phyloP scores from a whole-genome alignment of 2,888 invertebrate species.

The Eustalomyia histrio region DNA sequence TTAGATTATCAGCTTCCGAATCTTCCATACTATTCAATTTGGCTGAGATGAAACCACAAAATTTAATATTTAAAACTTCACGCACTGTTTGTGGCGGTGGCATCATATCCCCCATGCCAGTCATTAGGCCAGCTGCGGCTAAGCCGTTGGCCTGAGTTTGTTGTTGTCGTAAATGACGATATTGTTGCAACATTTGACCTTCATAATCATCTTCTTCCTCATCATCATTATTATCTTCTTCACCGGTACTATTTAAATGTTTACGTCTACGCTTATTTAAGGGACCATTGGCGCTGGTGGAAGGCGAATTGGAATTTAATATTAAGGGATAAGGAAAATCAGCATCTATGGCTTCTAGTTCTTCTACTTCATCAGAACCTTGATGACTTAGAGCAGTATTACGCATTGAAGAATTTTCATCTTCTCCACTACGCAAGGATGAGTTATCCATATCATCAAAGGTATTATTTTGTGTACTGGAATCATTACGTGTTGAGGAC shows the following conservation, averaged over 20 bases:
- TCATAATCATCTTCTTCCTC: conserved; percentile 72
- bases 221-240: conserved; percentile 60
- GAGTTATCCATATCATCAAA: conserved; percentile 74
- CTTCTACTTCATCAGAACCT: conserved; percentile 76
- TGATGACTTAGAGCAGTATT: conserved; percentile 67
- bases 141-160: conserved; percentile 70
- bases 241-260: conserved; percentile 58
- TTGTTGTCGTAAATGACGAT: conserved; percentile 74
- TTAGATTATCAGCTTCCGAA: conserved; percentile 77
- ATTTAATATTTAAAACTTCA: conserved; percentile 77
- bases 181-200: conserved; percentile 76
- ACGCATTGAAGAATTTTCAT: conserved; percentile 62
- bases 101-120: conserved; percentile 63
- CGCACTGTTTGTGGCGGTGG: conserved; percentile 76
- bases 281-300: conserved; percentile 60
- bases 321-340: conserved; percentile 78
- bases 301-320: conserved; percentile 74
- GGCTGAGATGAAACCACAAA: conserved; percentile 77
- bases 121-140: conserved; percentile 57
- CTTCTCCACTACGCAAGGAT: conserved; percentile 72
- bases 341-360: conserved; percentile 77
- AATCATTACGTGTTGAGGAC: conserved; percentile 76
- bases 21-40: conserved; percentile 78
- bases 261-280: conserved; percentile 71
- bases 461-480: conserved; percentile 54